Evolutionary conservation across 2,797 vertebrate species (phyloP).

Genomic region (Pseudomugil tenellus): DNA sequence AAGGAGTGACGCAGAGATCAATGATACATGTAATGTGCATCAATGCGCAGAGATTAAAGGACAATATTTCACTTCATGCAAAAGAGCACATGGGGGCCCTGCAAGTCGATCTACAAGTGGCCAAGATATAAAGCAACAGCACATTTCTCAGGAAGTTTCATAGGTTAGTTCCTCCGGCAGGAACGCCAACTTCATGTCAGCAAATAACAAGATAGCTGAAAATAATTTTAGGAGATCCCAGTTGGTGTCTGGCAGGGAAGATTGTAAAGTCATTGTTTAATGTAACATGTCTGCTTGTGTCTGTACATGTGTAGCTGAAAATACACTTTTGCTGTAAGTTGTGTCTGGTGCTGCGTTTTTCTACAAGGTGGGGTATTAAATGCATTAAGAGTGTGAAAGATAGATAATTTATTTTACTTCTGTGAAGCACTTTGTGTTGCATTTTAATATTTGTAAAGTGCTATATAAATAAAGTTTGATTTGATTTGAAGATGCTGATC

Average conservation of each 20-base stretch:
- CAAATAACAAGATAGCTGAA: background rate
- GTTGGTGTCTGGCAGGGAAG: too few species aligned
- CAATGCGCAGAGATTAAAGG: background rate
- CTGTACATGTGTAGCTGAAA: background rate
- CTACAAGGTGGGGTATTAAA: background rate
- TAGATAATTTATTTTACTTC: too few species aligned
- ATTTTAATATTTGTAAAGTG: too few species aligned
- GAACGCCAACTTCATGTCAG: slow-evolving; percentile 23
- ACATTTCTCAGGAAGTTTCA: slow-evolving; percentile 16
- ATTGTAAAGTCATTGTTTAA: background rate
- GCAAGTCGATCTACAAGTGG: slow-evolving; percentile 8
- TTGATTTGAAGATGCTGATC: too few species aligned
- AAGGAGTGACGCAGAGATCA: background rate
- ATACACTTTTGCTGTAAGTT: background rate
- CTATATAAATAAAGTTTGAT: too few species aligned
- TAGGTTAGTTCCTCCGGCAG: slow-evolving; percentile 38
- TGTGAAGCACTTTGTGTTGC: too few species aligned
- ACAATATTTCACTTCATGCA: slow-evolving; percentile 2
- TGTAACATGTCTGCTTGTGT: background rate
- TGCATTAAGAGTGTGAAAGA: too few species aligned
- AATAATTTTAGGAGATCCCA: background rate
- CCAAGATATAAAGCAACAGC: slow-evolving; percentile 11
- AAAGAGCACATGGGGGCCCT: slow-evolving; percentile 7
- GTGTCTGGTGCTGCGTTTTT: background rate
- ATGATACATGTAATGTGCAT: background rate